A percentile compares a stretch with the other conserved stretches of the same genome.
phyloP scores from a whole-genome alignment of 1,140 invertebrate genomes.

The Cataglyphis hispanica region DNA sequence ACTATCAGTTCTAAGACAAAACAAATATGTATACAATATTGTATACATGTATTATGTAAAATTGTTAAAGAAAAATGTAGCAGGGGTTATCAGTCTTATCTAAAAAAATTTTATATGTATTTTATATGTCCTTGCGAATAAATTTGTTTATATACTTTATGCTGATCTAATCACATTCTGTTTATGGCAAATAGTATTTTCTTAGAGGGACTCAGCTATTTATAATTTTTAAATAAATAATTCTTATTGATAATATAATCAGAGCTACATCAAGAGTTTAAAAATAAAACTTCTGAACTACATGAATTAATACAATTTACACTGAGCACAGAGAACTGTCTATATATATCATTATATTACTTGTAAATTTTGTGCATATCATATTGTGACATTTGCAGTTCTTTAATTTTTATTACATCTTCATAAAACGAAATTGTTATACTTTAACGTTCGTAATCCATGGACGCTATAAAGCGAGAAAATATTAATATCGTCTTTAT shows the following conservation, averaged over 20 bases:
- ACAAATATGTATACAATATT: background rate
- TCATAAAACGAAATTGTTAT: slow-evolving; percentile 11
- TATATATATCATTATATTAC: slow-evolving; percentile 41
- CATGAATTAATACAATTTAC: background rate
- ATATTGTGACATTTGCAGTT: background rate
- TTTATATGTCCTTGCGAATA: background rate
- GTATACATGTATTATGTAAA: background rate
- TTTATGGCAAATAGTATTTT: slow-evolving; percentile 36
- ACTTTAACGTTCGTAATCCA: slow-evolving; percentile 5
- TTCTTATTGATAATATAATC: slow-evolving; percentile 1
- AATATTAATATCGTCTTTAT: slow-evolving; percentile 6
- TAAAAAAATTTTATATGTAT: slow-evolving; percentile 29
- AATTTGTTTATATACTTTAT: background rate
- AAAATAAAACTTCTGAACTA: slow-evolving; percentile 13
- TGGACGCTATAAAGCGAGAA: slow-evolving; percentile 1
- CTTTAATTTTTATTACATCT: background rate
- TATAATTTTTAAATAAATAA: slow-evolving; percentile 30
- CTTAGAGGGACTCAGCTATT: background rate
- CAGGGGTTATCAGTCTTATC: slow-evolving; percentile 34
- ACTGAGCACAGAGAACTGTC: slow-evolving; percentile 36
- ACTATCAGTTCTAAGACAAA: slow-evolving; percentile 12
- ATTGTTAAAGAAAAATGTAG: slow-evolving; percentile 17
- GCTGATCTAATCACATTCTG: background rate
- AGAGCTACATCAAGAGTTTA: slow-evolving; percentile 12
- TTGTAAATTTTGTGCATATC: slow-evolving; percentile 46